These are phyloP conservation scores for Hydropsyche betteni DNA, from an alignment of 2,888 invertebrate species.

Conservation along the genomic window DNA sequence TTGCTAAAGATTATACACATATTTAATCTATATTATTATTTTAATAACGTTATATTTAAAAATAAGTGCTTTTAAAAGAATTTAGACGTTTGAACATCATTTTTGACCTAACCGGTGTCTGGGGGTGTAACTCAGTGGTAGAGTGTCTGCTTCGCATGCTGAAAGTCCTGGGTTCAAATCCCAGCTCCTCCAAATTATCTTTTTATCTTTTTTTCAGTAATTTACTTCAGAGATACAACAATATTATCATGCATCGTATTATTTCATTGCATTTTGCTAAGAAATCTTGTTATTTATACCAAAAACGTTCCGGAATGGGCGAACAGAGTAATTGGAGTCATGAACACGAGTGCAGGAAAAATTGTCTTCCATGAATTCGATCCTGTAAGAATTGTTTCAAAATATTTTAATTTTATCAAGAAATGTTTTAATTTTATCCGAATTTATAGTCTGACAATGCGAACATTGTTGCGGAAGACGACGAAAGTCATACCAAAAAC, in stretches of 20 bases:
- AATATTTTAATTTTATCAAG: no score
- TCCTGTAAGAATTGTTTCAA: slow-evolving; percentile 42
- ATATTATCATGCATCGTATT: slow-evolving; percentile 43
- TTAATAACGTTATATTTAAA: no score
- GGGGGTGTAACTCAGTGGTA: slow-evolving; percentile 67
- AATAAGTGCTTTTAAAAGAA: no score
- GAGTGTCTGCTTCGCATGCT: slow-evolving; percentile 75
- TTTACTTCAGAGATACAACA: slow-evolving; percentile 49
- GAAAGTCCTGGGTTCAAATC: slow-evolving; percentile 75
- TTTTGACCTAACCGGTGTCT: background rate
- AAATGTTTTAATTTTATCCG: no score
- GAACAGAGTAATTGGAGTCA: slow-evolving; percentile 37
- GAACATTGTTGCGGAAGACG: slow-evolving; percentile 42
- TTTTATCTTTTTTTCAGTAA: slow-evolving; percentile 49
- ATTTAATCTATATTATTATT: no score
- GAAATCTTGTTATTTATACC: slow-evolving; percentile 37
- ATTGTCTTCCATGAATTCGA: slow-evolving; percentile 50
- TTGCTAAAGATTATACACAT: no score
- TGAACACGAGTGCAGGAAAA: slow-evolving; percentile 47
- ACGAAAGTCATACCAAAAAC: slow-evolving; percentile 42
- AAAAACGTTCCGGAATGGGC: slow-evolving; percentile 41
- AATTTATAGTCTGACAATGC: slow-evolving; percentile 2
- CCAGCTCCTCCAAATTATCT: slow-evolving; percentile 66
- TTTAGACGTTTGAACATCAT: no score
- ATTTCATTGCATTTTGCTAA: slow-evolving; percentile 43